Conservation (phyloP, 53 echinoderm and acorn worm genomes). For the Arbacia lixula region DNA sequence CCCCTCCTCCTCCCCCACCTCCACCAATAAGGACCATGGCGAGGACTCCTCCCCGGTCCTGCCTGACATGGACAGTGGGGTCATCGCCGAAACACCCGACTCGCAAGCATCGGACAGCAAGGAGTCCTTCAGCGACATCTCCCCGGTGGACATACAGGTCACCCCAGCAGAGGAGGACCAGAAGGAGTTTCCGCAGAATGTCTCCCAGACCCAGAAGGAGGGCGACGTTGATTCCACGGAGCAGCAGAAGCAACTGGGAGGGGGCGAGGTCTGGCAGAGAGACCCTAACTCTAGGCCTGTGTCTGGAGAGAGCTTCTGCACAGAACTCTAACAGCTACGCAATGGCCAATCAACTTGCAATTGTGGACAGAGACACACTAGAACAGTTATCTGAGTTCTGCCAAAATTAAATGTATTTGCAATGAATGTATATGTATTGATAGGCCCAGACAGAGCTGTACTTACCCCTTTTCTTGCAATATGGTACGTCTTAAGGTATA, state of each 20-base stretch:
- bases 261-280: constrained; percentile 43
- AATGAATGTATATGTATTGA: not conserved
- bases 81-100: constrained; percentile 50
- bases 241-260: constrained; percentile 43
- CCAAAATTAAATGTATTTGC: not conserved
- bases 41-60: not conserved
- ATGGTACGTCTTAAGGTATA: too few species aligned
- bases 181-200: not conserved
- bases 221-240: constrained; percentile 20
- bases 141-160: constrained; percentile 43
- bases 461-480: too few species aligned
- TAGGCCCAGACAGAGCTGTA: too few species aligned
- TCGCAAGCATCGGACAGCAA: constrained; percentile 23
- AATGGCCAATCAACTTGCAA: too few species aligned
- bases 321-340: constrained; percentile 56
- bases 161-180: constrained; percentile 47
- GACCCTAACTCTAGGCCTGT: constrained; percentile 66
- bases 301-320: constrained; percentile 69
- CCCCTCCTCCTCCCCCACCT: not conserved
- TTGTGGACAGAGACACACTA: not conserved
- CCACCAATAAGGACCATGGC: not conserved
- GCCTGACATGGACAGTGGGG: constrained; percentile 41
- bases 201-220: constrained; percentile 22
- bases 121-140: constrained; percentile 21
- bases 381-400: not conserved